Evolutionary conservation across 2,113 vertebrate species (phyloP).

Genomic region (Indicator indicator): DNA sequence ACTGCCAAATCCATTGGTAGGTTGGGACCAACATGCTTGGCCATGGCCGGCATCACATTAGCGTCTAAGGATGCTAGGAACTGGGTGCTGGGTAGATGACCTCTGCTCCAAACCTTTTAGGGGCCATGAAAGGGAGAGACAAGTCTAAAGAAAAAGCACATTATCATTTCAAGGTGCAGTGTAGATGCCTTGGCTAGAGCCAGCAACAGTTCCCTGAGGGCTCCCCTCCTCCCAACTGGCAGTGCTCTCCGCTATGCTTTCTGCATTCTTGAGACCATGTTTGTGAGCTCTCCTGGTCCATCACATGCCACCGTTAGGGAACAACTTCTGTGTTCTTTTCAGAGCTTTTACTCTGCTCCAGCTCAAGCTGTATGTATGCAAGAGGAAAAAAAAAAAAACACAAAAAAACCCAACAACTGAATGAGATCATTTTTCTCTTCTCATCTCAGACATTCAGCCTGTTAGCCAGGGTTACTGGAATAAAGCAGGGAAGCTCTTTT

Average conservation of each 20-base stretch:
- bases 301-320: not conserved
- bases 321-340: slow-evolving; percentile 10
- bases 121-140: not conserved
- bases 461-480: slow-evolving; percentile 58
- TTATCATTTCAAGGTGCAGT: not conserved
- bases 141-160: not conserved
- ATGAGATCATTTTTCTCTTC: slow-evolving; percentile 74
- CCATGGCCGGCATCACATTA: not conserved
- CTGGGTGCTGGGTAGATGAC: not conserved
- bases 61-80: not conserved
- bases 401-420: not conserved
- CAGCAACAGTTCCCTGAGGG: rapidly evolving
- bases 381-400: not conserved
- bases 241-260: rapidly evolving
- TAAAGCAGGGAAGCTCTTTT: slow-evolving; percentile 65
- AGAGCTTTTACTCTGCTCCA: slow-evolving; percentile 27
- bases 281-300: not conserved
- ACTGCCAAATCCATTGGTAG: not conserved
- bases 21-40: not conserved
- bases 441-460: slow-evolving; percentile 54
- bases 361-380: slow-evolving; percentile 21
- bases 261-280: not conserved
- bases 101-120: not conserved
- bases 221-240: not conserved
- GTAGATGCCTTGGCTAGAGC: not conserved